Evolutionary conservation across 2,797 vertebrate genomes (phyloP), one percentile per base, ranked within the genome.

Genomic region (Tokudaia tokunoshimensis): DNA sequence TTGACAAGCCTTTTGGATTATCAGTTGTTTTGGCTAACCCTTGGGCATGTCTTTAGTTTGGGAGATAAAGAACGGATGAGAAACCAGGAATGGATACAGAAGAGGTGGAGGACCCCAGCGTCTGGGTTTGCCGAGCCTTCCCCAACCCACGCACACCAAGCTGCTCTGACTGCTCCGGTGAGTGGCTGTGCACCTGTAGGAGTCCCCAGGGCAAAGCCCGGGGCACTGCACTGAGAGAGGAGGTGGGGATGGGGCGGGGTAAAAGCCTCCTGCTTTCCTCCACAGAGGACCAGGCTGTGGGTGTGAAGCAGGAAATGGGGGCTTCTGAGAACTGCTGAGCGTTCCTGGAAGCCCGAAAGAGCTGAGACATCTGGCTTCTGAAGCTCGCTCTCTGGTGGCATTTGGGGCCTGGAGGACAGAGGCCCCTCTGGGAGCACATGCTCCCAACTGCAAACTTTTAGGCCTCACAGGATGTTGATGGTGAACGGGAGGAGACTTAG

Each of bases 251-350:
- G 10, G 44, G n/a, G 78, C 17, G 14, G 26, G 50, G 67, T 55
- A n/a, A 63, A 11, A 84, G 63, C 74, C 80, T 92, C 91, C 86
- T 37, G 34, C 65, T 87, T 78, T 95, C 76, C 85, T 88, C 79
- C 91, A 94, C 81, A 29, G 76, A 86, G 83, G 78, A 78, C 84
- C 67, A 78, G 74, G 90, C 82, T 89, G 57, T 74, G 92, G 91
- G 95, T 83, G 75, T 86, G 67, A 96, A 89, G 96, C 97, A 97
- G 97, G 98, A 98, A 98, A 96, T n/a, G 26, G 97, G 94, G 96
- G 94, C 94, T 98, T 98, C 97, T 98, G 92, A 97, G 97, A 98
- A 98, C 47, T 76, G 92, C 44, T 14, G 3, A 93, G 65, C 29
- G 87, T 98, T 98, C 98, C 96, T 96, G 95, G 98, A 97, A 97